These are phyloP conservation scores for Macrophya alboannulata DNA, from an alignment of 2,888 invertebrate genomes.

Conservation along the genomic window DNA sequence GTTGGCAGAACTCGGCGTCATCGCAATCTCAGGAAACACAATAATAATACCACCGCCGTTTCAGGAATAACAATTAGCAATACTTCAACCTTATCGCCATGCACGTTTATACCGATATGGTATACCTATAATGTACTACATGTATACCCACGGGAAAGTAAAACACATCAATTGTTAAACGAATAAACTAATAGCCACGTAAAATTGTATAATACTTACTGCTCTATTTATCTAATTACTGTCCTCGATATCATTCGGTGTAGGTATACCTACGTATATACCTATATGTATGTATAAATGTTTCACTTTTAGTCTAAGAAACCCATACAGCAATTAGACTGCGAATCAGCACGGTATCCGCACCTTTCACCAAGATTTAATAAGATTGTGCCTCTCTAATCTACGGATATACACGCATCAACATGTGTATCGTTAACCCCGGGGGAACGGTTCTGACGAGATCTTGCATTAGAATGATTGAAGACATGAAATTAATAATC, in stretches of 20 bases:
- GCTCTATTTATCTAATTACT: constrained; percentile 20
- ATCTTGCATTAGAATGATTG: constrained; percentile 13
- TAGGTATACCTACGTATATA: not conserved
- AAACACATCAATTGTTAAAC: not conserved
- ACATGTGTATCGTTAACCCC: constrained; percentile 1
- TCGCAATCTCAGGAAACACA: constrained; percentile 49
- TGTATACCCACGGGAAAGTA: not conserved
- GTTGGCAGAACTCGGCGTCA: constrained; percentile 40
- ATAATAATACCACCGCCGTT: constrained; percentile 27
- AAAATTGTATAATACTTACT: constrained; percentile 9
- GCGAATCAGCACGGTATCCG: constrained; percentile 19
- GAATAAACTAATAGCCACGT: not conserved
- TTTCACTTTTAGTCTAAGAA: not conserved
- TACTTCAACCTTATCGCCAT: constrained; percentile 17
- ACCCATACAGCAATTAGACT: not conserved
- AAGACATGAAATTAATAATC: constrained; percentile 22
- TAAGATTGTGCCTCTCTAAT: constrained; percentile 13
- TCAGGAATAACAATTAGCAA: constrained; percentile 55
- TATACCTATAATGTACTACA: not conserved
- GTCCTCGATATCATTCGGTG: not conserved
- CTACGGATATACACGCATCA: not conserved
- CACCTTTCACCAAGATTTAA: constrained; percentile 17
- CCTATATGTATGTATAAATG: too few species aligned
- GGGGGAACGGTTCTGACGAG: not conserved
- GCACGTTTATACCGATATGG: not conserved